A percentile compares a stretch with the other conserved stretches of the same genome.
These are phyloP conservation scores for Argyrosomus japonicus DNA, from an alignment of 2,113 vertebrate species.

Conservation along the genomic window DNA sequence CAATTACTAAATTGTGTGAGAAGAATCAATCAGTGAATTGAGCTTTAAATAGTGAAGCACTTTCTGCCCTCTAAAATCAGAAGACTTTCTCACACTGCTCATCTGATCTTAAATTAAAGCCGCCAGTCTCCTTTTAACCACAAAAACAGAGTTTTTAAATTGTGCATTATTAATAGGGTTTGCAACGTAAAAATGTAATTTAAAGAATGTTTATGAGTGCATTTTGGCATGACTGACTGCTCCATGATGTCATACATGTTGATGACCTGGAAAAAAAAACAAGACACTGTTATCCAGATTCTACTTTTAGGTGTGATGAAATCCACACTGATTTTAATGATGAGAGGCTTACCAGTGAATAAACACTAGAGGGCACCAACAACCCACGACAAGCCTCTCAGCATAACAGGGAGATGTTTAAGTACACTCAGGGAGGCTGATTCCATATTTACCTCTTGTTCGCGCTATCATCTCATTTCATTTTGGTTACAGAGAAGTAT, in stretches of 20 bases:
- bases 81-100: no score
- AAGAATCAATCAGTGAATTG: background rate
- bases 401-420: background rate
- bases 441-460: background rate
- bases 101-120: no score
- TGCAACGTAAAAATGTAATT: background rate
- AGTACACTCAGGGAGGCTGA: background rate
- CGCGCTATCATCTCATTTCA: background rate
- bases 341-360: no score
- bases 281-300: no score
- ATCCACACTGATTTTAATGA: background rate
- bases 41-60: background rate
- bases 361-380: conserved; percentile 39
- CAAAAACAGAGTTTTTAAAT: no score
- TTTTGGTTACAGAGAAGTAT: background rate
- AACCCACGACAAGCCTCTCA: background rate
- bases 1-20: no score
- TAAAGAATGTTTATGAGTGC: background rate
- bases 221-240: background rate
- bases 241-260: background rate
- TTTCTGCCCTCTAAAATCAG: no score
- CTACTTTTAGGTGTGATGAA: no score
- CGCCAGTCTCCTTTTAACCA: no score
- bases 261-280: background rate
- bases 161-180: background rate